Evolutionary conservation across 2,113 vertebrate genomes (phyloP).

Genomic region (Pelobates fuscus): DNA sequence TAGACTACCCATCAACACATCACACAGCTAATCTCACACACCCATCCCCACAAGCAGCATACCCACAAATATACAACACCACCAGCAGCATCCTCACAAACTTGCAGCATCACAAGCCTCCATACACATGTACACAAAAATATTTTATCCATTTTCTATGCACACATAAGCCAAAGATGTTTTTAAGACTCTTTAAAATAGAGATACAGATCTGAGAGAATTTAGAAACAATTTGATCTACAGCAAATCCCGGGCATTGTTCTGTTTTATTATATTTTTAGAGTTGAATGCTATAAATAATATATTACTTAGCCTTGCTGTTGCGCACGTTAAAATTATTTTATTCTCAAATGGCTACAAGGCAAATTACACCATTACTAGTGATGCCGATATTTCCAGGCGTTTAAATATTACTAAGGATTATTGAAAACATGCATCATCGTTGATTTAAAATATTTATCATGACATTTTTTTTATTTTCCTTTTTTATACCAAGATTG

Average conservation of each 20-base stretch:
- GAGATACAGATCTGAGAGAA: no score
- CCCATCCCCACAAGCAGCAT: no score
- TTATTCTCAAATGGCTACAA: neutral
- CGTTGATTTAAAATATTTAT: conserved; percentile 20
- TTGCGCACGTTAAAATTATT: neutral
- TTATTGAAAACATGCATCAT: conserved; percentile 27
- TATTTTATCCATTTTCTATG: no score
- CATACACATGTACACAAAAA: no score
- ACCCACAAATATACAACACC: no score
- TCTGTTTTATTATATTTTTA: neutral
- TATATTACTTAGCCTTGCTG: neutral
- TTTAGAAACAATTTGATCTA: neutral
- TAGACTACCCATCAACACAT: no score
- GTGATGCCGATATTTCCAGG: neutral
- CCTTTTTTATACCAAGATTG: neutral
- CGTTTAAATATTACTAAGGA: conserved; percentile 1
- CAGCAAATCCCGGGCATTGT: neutral
- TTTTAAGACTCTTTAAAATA: no score
- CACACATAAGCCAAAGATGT: no score
- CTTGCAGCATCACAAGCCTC: no score
- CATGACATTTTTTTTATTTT: conserved; percentile 17
- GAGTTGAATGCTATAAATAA: neutral
- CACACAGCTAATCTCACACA: no score
- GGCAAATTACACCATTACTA: neutral
- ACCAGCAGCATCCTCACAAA: no score